Base-by-base conservation (phyloP, 2,113 vertebrate genomes). In the Ciconia maguari region DNA sequence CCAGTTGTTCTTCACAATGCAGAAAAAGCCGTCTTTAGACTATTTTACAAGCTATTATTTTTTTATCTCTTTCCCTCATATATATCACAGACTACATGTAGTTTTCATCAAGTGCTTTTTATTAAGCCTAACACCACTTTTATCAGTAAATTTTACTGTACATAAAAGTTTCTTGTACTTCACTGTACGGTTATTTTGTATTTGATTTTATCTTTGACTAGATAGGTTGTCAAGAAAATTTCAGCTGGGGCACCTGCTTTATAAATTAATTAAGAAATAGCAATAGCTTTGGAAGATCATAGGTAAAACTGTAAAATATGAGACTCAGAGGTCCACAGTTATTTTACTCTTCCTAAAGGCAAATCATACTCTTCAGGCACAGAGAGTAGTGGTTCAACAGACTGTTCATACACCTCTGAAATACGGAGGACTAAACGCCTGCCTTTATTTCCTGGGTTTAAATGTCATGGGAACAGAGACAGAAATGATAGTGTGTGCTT, bases 361-460 rank as follows among this genome's bases (percentile, higher is more conserved):
- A 96, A 84, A 60, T 87, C 60, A 15, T 5, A 66, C 64, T 68
- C 60, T 42, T 90, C 74, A 87, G 42, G 91, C 48, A 36, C 22
- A 16, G 7, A 36, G 22, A 60, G 22, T 36, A 91, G 42, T 22
- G 48, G 38, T 71, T 94, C 76, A 18, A 71, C 64, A 91, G 64
- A 71, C 48, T 64, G 86, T 7, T 94, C 83, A 19, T 4, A 52
- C 54, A 44, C 6, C 92, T 96, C 72, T 94, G 77, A 94, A 94
- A 87, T 17, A 78, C 0, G 38, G 48, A 94, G 76, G 32, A 92
- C 69, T 87, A 91, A 91, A 96, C 55, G 41, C 26, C 62, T 88
- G 76, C 54, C 91, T 96, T 94, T 96, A 89, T 91, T 82, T 93
- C 84, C 74, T 41, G 41, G 44, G 69, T 52, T 88, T 96, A 71